Percentiles rank a stretch among this genome's conserved stretches.
These are phyloP conservation scores for Myiopsitta monachus DNA, from an alignment of 2,113 vertebrate genomes.

Conservation along the genomic window DNA sequence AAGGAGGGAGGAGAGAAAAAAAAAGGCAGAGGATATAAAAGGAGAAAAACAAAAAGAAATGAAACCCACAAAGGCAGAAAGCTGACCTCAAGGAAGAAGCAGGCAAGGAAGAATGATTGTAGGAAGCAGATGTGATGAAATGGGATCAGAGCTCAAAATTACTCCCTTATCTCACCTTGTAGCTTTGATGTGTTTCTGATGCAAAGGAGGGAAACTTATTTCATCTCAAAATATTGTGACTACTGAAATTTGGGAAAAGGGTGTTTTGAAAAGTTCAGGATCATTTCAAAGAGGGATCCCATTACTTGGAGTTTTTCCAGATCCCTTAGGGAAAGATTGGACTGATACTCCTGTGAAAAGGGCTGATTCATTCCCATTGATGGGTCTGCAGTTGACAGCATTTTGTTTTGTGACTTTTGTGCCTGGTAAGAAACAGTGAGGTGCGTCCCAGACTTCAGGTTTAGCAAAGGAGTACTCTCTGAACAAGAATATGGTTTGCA, in stretches of 20 bases:
- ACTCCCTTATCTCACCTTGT: neutral
- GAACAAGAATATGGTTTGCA: neutral
- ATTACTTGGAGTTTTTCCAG: neutral
- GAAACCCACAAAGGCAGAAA: neutral
- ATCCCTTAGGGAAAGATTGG: neutral
- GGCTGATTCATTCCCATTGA: neutral
- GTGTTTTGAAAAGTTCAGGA: neutral
- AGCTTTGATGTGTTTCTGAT: neutral
- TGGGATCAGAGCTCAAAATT: neutral
- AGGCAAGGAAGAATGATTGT: neutral
- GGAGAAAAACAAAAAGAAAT: neutral
- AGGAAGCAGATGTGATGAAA: neutral
- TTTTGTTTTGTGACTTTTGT: neutral
- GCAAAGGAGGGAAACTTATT: neutral
- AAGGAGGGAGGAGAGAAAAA: too few species aligned
- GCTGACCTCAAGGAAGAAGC: neutral
- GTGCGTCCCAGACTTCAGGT: neutral
- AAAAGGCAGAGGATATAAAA: too few species aligned
- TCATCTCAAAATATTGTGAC: neutral
- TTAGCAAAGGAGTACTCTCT: neutral
- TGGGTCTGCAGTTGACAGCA: neutral
- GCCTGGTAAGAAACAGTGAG: neutral
- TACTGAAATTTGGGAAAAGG: neutral
- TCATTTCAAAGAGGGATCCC: neutral
- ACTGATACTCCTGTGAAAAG: neutral